Conservation (phyloP, 2,797 vertebrate genomes). For the Rhabdomys pumilio region DNA sequence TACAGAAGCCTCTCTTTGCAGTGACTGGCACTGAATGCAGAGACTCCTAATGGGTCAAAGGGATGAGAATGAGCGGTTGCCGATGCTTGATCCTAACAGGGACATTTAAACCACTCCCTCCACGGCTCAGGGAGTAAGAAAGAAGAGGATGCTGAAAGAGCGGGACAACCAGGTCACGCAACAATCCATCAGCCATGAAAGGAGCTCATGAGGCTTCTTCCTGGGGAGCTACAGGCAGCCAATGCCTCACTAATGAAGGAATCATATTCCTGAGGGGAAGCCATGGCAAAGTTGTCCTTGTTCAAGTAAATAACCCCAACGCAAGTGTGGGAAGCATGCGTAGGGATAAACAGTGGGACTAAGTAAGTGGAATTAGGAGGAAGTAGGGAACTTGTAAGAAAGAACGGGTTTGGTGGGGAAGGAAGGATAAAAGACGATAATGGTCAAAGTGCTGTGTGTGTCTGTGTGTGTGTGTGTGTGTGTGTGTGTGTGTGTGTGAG, state of each 20-base stretch:
- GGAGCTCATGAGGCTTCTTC: not conserved
- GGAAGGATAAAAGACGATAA: not conserved
- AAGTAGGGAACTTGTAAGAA: too few species aligned
- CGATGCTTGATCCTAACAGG: not conserved
- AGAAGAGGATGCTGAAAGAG: not conserved
- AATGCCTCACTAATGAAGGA: not conserved
- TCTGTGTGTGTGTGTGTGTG: not conserved
- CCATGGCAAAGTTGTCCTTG: not conserved
- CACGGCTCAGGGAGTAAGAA: not conserved
- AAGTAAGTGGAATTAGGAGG: not conserved
- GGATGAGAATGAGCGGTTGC: not conserved
- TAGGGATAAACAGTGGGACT: not conserved
- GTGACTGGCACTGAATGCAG: not conserved
- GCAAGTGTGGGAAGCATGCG: not conserved
- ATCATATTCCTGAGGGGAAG: not conserved
- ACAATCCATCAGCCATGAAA: not conserved
- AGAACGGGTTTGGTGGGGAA: not conserved
- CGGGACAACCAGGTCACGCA: too few species aligned
- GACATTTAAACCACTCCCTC: not conserved
- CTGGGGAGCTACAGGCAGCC: not conserved
- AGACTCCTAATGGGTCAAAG: not conserved
- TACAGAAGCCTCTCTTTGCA: not conserved
- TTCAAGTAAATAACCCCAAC: not conserved
- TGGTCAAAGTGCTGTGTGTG: not conserved
- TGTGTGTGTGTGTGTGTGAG: too few species aligned